Conservation (phyloP, 2,113 vertebrate genomes). For the Archilochus colubris region DNA sequence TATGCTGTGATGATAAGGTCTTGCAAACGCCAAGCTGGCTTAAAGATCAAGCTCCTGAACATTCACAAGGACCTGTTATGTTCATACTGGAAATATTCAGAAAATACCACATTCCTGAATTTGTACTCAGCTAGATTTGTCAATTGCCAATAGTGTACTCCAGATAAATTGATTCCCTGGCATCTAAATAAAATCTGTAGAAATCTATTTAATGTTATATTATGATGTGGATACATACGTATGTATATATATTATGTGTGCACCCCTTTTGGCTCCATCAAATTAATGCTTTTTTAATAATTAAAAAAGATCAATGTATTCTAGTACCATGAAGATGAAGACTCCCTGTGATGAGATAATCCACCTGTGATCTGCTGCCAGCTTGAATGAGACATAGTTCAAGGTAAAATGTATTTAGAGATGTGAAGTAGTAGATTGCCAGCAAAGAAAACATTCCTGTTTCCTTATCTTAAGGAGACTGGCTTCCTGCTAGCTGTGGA, state of each 20-base stretch:
- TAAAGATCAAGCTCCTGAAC: neutral
- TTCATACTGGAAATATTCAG: neutral
- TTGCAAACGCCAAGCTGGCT: neutral
- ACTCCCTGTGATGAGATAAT: neutral
- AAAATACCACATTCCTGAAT: neutral
- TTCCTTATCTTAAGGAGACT: conserved; percentile 38
- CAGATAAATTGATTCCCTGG: neutral
- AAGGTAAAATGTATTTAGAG: conserved; percentile 53
- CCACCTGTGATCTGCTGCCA: conserved; percentile 63
- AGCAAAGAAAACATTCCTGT: conserved; percentile 50
- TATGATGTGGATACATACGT: neutral
- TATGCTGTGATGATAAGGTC: neutral
- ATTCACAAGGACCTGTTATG: neutral
- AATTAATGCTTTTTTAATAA: neutral
- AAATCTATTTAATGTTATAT: neutral
- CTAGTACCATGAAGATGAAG: neutral
- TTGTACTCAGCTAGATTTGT: neutral
- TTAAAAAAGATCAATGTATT: neutral
- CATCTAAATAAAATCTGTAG: neutral
- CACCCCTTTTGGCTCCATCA: neutral
- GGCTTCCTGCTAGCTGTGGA: conserved; percentile 28
- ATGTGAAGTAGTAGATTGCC: conserved; percentile 38
- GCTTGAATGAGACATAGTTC: conserved; percentile 18
- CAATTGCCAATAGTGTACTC: neutral
- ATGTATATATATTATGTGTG: neutral